Percentiles rank a stretch among this genome's conserved stretches.
Conservation (phyloP, 2,888 invertebrate species). For the Drosophila koepferae region DNA sequence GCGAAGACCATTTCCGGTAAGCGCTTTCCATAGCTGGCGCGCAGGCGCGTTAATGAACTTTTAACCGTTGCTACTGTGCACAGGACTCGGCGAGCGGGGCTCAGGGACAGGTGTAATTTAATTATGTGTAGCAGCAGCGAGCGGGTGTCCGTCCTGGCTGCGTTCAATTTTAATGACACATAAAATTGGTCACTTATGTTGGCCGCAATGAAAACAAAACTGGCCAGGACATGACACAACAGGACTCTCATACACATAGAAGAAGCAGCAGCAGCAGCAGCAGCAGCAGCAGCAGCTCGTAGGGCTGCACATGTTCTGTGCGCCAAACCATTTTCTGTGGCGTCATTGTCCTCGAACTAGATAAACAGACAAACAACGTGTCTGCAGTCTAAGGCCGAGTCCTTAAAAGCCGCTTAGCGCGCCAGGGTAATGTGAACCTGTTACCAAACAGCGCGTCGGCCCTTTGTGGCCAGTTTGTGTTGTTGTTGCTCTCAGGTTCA, state of each 20-base stretch:
- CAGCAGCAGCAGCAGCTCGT: not conserved
- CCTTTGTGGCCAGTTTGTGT: slow-evolving; percentile 17
- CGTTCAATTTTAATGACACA: slow-evolving; percentile 82
- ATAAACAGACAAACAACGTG: slow-evolving; percentile 59
- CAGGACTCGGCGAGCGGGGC: slow-evolving; percentile 11
- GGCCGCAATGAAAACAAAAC: slow-evolving; percentile 78
- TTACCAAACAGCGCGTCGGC: slow-evolving; percentile 38
- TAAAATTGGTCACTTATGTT: slow-evolving; percentile 82
- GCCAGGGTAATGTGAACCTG: slow-evolving; percentile 70
- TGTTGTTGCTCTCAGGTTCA: slow-evolving; percentile 37
- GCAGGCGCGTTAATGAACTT: slow-evolving; percentile 76
- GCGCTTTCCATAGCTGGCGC: slow-evolving; percentile 30
- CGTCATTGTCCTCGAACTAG: slow-evolving; percentile 73
- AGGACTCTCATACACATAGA: no score
- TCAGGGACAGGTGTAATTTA: slow-evolving; percentile 80
- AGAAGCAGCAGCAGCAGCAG: no score
- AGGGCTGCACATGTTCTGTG: slow-evolving; percentile 62
- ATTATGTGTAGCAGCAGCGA: slow-evolving; percentile 61
- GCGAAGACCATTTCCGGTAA: slow-evolving; percentile 62
- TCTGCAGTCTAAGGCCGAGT: slow-evolving; percentile 46
- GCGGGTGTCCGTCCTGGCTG: slow-evolving; percentile 44
- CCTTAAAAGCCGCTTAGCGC: slow-evolving; percentile 80
- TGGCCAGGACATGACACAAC: slow-evolving; percentile 77
- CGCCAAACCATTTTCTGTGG: slow-evolving; percentile 59
- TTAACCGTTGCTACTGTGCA: slow-evolving; percentile 66